Evolutionary conservation across 2,113 vertebrate genomes (phyloP).

Genomic region (Laticauda colubrina): DNA sequence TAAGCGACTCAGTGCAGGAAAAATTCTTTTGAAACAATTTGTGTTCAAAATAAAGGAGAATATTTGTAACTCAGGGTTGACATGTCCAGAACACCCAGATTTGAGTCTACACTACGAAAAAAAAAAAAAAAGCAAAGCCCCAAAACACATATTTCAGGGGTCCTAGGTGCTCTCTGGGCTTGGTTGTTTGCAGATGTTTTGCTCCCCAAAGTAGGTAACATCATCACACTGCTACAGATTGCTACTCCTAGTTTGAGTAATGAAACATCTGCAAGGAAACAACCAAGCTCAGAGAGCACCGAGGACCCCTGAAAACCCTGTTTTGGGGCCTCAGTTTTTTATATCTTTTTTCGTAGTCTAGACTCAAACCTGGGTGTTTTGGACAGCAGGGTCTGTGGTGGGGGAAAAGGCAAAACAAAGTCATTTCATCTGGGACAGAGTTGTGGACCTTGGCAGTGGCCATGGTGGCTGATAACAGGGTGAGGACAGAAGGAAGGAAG

Average conservation of each 20-base stretch:
- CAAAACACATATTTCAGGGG: no score
- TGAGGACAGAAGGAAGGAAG: neutral
- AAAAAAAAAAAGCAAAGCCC: no score
- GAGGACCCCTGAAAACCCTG: neutral
- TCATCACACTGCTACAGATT: no score
- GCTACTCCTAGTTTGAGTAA: no score
- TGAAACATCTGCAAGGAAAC: no score
- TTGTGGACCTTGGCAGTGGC: neutral
- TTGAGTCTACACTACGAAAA: no score
- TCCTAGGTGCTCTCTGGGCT: no score
- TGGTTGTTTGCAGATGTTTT: no score
- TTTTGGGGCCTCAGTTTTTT: neutral
- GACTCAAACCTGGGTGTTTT: neutral
- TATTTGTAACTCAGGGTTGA: no score
- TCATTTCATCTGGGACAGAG: neutral
- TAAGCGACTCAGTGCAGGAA: neutral
- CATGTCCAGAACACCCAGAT: no score
- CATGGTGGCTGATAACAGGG: neutral
- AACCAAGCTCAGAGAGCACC: no score
- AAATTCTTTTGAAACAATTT: neutral
- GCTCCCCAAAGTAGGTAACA: no score
- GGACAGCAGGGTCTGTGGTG: neutral
- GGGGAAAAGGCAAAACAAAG: neutral
- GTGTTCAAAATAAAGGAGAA: neutral
- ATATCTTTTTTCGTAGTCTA: neutral